A percentile compares a stretch with the other conserved stretches of the same genome.
Conservation (phyloP, 2,888 invertebrate species). For the Falcaria lacertinaria region DNA sequence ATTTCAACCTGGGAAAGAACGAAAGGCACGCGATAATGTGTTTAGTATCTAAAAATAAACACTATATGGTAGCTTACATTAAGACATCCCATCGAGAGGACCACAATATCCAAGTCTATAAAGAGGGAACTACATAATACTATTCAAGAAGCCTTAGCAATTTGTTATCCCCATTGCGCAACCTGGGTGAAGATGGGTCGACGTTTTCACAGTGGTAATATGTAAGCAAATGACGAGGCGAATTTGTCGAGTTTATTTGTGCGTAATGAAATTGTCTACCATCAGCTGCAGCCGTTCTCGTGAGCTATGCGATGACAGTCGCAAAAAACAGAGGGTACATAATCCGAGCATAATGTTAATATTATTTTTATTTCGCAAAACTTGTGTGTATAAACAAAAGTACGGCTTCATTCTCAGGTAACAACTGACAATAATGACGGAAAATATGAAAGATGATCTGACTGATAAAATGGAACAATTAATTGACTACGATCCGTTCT, state of each 20-base stretch:
- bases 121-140: neutral
- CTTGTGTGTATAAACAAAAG: neutral
- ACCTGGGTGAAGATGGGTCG: constrained; percentile 14
- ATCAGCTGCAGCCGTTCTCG: constrained; percentile 3
- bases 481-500: no score
- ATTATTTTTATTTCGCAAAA: neutral
- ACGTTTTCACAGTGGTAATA: constrained; percentile 20
- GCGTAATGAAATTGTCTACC: constrained; percentile 4
- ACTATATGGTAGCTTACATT: no score
- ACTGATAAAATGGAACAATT: no score
- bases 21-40: neutral
- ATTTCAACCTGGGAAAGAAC: neutral
- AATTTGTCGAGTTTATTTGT: constrained; percentile 3
- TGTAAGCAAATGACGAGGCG: constrained; percentile 15
- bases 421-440: no score
- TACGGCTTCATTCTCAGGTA: no score
- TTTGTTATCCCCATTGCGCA: neutral
- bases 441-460: no score
- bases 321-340: neutral
- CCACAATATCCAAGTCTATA: neutral
- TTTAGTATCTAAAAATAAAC: no score
- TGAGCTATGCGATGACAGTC: neutral
- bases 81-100: no score
- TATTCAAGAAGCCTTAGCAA: neutral
- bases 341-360: neutral